A percentile compares a stretch with the other conserved stretches of the same genome.
phyloP scores from a whole-genome alignment of 2,797 vertebrate genomes.

The Chromobotia macracanthus region DNA sequence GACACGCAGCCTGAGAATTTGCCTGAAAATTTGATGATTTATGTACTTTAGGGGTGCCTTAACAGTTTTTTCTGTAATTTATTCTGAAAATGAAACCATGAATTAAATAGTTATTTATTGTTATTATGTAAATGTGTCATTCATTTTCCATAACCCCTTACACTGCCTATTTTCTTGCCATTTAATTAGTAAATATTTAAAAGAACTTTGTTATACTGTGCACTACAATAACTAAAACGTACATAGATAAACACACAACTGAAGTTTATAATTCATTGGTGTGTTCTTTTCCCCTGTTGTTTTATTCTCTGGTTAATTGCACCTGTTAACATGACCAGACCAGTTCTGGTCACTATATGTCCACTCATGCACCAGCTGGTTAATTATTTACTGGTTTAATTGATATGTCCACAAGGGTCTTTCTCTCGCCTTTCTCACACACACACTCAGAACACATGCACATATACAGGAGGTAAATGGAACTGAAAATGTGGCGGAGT shows the following conservation, averaged over 20 bases:
- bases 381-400: conserved; percentile 75
- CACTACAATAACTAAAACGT: neutral
- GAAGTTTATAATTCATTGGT: neutral
- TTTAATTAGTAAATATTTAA: neutral
- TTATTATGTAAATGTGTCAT: neutral
- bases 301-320: conserved; percentile 39
- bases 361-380: conserved; percentile 63
- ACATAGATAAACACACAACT: neutral
- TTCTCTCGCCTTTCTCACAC: conserved; percentile 40
- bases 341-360: conserved; percentile 45
- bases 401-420: conserved; percentile 75
- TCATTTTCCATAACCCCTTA: neutral
- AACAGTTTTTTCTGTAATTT: conserved; percentile 10
- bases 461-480: neutral
- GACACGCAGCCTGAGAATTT: conserved; percentile 3
- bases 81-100: neutral
- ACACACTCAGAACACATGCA: conserved; percentile 20
- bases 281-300: conserved; percentile 15
- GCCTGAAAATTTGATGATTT: too few relatives aligned
- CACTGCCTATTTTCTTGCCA: neutral
- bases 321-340: conserved; percentile 31
- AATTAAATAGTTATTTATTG: neutral
- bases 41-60: neutral
- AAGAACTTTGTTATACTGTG: neutral
- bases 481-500: conserved; percentile 9